phyloP scores from a whole-genome alignment of 2,888 invertebrate species.

The Hemistola chrysoprasaria region DNA sequence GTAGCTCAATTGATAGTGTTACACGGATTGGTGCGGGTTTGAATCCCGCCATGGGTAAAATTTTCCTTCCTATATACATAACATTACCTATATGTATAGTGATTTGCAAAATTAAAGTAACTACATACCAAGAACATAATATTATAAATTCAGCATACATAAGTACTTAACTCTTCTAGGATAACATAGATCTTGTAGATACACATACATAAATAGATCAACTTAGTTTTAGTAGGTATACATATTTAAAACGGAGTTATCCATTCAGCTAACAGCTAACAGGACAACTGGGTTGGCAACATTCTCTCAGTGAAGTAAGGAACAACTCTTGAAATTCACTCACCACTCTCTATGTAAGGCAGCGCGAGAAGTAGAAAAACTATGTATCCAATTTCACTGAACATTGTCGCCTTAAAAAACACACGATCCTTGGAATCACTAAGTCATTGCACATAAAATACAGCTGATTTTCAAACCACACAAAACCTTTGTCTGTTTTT shows the following conservation, averaged over 20 bases:
- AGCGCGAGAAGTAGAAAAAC: constrained; percentile 86
- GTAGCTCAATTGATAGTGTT: too few species aligned
- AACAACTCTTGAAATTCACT: constrained; percentile 51
- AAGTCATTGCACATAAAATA: constrained; percentile 80
- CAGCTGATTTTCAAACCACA: constrained; percentile 83
- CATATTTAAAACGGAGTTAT: constrained; percentile 3
- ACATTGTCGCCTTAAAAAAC: constrained; percentile 80
- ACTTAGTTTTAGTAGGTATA: too few species aligned
- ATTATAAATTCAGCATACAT: too few species aligned
- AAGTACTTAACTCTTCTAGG: too few species aligned
- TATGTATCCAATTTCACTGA: constrained; percentile 85
- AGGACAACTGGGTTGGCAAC: constrained; percentile 31
- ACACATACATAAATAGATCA: too few species aligned
- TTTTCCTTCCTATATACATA: too few species aligned
- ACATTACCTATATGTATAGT: too few species aligned
- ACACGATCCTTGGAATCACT: constrained; percentile 71
- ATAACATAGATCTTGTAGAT: too few species aligned
- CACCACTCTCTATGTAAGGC: constrained; percentile 87
- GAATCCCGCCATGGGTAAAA: too few species aligned
- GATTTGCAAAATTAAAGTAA: too few species aligned
- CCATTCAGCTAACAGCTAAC: constrained; percentile 20
- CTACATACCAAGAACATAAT: too few species aligned
- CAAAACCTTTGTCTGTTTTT: constrained; percentile 84
- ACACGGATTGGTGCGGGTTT: too few species aligned
- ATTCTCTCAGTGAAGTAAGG: constrained; percentile 28